Conservation (phyloP, 2,113 vertebrate genomes). For the Tautogolabrus adspersus region DNA sequence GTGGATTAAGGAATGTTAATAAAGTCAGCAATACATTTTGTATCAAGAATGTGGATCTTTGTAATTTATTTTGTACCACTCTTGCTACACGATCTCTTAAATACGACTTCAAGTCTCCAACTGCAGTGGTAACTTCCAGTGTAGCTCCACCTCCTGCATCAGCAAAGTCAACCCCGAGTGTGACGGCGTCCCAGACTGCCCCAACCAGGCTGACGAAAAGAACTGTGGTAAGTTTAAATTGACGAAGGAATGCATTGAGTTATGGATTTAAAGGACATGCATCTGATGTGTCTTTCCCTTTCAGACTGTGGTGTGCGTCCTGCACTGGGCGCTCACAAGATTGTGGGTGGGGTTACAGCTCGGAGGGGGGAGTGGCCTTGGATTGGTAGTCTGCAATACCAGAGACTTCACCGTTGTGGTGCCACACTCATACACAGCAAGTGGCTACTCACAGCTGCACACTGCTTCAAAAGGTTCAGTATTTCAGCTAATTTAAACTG, state of each 20-base stretch:
- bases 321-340: constrained; percentile 82
- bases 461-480: constrained; percentile 90
- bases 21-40: no score
- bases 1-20: no score
- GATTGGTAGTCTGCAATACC: constrained; percentile 92
- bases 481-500: no score
- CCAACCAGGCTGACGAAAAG: constrained; percentile 84
- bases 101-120: constrained; percentile 72
- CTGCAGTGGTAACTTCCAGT: constrained; percentile 88
- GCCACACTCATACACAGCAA: constrained; percentile 90
- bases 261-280: not conserved
- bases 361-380: constrained; percentile 93
- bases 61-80: not conserved
- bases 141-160: constrained; percentile 84
- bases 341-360: constrained; percentile 89
- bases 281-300: constrained; percentile 30
- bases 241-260: not conserved
- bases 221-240: constrained; percentile 83
- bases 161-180: constrained; percentile 90
- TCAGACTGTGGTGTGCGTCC: constrained; percentile 89
- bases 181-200: constrained; percentile 87
- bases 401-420: constrained; percentile 89
- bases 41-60: not conserved
- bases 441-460: constrained; percentile 94
- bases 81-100: not conserved